A percentile compares a stretch with the other conserved stretches of the same genome.
phyloP scores from a whole-genome alignment of 2,113 vertebrate genomes.

The Embiotoca jacksoni region DNA sequence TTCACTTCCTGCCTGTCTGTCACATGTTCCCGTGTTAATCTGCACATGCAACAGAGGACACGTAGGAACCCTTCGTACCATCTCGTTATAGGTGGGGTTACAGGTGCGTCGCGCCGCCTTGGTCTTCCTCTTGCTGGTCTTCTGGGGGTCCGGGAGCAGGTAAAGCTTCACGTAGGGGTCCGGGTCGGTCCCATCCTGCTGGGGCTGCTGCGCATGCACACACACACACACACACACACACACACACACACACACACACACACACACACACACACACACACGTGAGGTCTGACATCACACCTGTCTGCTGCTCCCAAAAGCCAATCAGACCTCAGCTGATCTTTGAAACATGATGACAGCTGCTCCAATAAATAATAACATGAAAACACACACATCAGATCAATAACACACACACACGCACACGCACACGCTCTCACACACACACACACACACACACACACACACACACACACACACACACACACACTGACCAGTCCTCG shows the following conservation, averaged over 20 bases:
- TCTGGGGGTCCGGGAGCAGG: constrained; percentile 95
- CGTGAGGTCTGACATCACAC: too few relatives aligned
- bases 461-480: not conserved
- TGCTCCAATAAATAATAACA: too few relatives aligned
- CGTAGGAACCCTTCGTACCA: constrained; percentile 81
- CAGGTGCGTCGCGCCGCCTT: constrained; percentile 96
- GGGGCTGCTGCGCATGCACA: constrained; percentile 80
- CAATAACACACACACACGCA: constrained; percentile 72
- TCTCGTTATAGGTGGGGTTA: constrained; percentile 98
- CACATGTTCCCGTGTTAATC: too few relatives aligned
- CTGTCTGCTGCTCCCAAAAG: too few relatives aligned
- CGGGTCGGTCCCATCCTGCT: constrained; percentile 95
- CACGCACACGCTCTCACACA: not conserved
- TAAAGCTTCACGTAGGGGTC: constrained; percentile 98
- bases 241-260: constrained; percentile 53
- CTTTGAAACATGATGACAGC: too few relatives aligned
- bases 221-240: not conserved
- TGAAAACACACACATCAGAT: constrained; percentile 48
- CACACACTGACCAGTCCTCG: constrained; percentile 90
- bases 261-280: constrained; percentile 73
- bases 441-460: not conserved
- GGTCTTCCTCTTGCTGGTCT: constrained; percentile 97
- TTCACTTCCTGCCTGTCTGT: not conserved
- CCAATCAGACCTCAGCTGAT: too few relatives aligned
- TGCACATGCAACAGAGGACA: too few relatives aligned